These are phyloP conservation scores for Cecropterus lyciades DNA, from an alignment of 1,140 invertebrate species.

Conservation along the genomic window DNA sequence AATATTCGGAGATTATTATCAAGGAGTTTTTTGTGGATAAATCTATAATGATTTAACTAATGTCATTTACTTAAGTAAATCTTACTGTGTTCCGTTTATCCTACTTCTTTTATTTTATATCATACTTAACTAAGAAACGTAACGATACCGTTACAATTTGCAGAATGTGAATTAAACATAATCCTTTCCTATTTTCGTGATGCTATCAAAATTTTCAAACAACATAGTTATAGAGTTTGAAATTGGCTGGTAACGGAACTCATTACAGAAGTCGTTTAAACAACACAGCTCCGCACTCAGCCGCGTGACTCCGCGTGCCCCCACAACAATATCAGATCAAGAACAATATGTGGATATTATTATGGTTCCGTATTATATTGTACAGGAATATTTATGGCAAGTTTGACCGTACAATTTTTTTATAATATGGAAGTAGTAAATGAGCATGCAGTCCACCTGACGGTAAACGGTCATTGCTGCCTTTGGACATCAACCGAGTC, in stretches of 20 bases:
- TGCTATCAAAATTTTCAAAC: constrained; percentile 30
- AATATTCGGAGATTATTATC: constrained; percentile 44
- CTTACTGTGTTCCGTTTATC: no score
- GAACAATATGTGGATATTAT: constrained; percentile 22
- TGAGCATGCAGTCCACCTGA: no score
- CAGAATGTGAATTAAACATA: not conserved
- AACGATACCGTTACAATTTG: not conserved
- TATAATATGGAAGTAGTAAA: not conserved
- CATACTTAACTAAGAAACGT: no score
- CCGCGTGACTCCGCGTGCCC: constrained; percentile 26
- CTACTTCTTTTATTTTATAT: no score
- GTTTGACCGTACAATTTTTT: no score
- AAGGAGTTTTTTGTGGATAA: constrained; percentile 40
- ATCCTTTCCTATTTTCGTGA: constrained; percentile 10
- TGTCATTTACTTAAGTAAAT: no score
- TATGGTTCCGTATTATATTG: constrained; percentile 36
- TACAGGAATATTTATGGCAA: no score
- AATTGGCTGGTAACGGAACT: constrained; percentile 59
- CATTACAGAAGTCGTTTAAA: constrained; percentile 63
- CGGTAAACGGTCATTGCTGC: no score
- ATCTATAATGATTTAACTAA: no score
- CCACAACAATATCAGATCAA: constrained; percentile 39
- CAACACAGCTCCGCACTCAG: constrained; percentile 56
- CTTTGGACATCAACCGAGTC: no score
- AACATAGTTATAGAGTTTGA: constrained; percentile 42